phyloP scores from a whole-genome alignment of 2,797 vertebrate genomes.

The Characodon lateralis region DNA sequence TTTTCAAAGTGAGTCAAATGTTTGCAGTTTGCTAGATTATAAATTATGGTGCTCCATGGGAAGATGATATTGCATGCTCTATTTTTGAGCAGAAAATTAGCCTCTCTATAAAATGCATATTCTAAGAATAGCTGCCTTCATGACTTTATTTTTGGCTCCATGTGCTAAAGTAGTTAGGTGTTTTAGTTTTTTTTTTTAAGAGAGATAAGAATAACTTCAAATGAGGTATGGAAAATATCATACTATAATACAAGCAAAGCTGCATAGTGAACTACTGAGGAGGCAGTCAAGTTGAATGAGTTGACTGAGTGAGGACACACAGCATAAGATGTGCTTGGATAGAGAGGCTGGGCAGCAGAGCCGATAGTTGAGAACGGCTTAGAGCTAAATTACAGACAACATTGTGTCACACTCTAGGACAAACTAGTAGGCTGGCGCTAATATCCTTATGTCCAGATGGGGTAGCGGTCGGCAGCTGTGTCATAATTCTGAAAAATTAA shows the following conservation, averaged over 20 bases:
- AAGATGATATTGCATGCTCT: neutral
- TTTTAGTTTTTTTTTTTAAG: neutral
- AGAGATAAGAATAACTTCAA: neutral
- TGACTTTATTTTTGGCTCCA: neutral
- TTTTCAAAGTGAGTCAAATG: neutral
- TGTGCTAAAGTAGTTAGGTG: neutral
- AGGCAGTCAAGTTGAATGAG: neutral
- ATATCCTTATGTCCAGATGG: neutral
- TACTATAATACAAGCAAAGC: neutral
- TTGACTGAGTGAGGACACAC: neutral
- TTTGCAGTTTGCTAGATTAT: neutral
- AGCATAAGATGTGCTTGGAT: neutral
- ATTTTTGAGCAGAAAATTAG: neutral
- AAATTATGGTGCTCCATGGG: neutral
- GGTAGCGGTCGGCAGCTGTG: neutral
- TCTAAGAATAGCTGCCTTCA: neutral
- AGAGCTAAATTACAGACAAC: neutral
- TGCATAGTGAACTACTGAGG: neutral
- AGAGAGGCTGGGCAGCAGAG: neutral
- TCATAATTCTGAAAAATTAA: neutral
- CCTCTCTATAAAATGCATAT: neutral
- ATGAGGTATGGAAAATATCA: neutral
- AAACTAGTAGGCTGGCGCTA: neutral
- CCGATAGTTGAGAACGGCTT: neutral
- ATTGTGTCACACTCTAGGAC: neutral